Evolutionary conservation across 2,797 vertebrate genomes (phyloP).

Genomic region (Gallirallus australis): DNA sequence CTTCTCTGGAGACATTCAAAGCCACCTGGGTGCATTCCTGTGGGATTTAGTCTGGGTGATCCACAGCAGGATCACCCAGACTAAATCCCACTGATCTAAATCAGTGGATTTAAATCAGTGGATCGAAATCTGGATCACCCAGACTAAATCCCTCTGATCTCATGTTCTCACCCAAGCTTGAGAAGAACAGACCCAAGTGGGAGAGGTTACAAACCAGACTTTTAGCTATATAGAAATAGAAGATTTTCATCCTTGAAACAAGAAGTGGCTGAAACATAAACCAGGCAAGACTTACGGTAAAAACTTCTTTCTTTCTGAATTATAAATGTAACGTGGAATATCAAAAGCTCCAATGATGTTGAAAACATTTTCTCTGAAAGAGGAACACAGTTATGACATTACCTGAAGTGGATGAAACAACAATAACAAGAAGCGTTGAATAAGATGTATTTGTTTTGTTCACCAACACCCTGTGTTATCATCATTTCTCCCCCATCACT

Average conservation of each 20-base stretch:
- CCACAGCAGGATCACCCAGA: no score
- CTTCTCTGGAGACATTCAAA: no score
- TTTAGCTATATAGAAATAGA: background rate
- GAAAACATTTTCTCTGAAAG: slow-evolving; percentile 92
- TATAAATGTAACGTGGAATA: slow-evolving; percentile 92
- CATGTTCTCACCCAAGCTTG: background rate
- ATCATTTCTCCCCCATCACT: background rate
- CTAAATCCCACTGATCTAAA: no score
- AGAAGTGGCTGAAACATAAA: background rate
- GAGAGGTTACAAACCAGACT: background rate
- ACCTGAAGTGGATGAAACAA: background rate
- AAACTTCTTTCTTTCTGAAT: slow-evolving; percentile 94
- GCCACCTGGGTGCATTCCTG: no score
- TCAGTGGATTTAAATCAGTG: no score
- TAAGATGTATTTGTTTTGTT: background rate
- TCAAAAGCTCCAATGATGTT: slow-evolving; percentile 97
- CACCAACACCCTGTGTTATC: accelerated
- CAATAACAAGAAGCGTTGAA: background rate
- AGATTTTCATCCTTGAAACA: background rate
- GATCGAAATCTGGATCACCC: no score
- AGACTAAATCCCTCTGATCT: no score
- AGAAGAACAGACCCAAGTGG: background rate
- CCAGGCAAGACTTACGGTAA: slow-evolving; percentile 87
- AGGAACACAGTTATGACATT: background rate
- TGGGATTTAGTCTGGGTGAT: no score